phyloP scores from a whole-genome alignment of 2,113 vertebrate genomes.

The Tragelaphus imberbis region DNA sequence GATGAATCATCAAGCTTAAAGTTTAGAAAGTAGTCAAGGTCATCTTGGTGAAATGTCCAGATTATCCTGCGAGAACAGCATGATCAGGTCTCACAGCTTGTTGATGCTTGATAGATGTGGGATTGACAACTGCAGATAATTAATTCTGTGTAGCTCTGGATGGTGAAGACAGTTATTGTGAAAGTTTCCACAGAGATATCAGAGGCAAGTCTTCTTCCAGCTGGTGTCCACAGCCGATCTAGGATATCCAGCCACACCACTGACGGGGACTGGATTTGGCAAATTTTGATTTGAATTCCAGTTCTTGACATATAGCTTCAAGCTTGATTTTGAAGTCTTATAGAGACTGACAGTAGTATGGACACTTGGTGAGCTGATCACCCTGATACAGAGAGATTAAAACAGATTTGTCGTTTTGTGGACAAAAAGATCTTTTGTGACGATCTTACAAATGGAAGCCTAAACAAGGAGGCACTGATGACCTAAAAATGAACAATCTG shows the following conservation, averaged over 20 bases:
- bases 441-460: slow-evolving; percentile 28
- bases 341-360: not conserved
- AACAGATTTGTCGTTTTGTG: not conserved
- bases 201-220: slow-evolving; percentile 32
- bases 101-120: not conserved
- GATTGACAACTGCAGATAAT: not conserved
- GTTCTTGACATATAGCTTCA: slow-evolving; percentile 43
- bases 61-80: not conserved
- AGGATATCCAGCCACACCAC: slow-evolving; percentile 23
- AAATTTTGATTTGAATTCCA: slow-evolving; percentile 56
- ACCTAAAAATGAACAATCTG: slow-evolving; percentile 39
- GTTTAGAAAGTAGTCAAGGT: slow-evolving; percentile 31
- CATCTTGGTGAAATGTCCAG: slow-evolving; percentile 35
- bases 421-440: not conserved
- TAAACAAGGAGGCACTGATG: slow-evolving; percentile 33
- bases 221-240: not conserved
- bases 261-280: slow-evolving; percentile 26
- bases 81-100: not conserved
- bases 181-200: slow-evolving; percentile 22
- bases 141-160: not conserved
- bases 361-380: not conserved
- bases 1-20: slow-evolving; percentile 40
- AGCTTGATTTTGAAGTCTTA: slow-evolving; percentile 42
- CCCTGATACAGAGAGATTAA: slow-evolving; percentile 7
- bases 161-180: not conserved